Evolutionary conservation across 2,113 vertebrate genomes (phyloP).

Genomic region (Podarcis raffonei): DNA sequence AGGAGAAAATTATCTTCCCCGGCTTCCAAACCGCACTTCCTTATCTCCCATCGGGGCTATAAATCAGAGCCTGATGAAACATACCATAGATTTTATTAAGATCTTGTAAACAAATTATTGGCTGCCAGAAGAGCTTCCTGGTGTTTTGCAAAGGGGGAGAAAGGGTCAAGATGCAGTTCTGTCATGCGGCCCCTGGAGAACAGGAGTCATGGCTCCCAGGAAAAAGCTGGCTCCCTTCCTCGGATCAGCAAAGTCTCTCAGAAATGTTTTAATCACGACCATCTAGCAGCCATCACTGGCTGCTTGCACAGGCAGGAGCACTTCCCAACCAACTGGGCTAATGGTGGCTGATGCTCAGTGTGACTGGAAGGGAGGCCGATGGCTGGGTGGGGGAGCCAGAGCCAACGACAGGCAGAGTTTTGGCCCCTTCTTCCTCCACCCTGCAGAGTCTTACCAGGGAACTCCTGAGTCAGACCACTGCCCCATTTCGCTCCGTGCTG

Average conservation of each 20-base stretch:
- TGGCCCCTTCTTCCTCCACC: too few relatives aligned
- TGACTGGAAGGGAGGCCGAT: too few relatives aligned
- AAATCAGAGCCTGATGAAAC: slow-evolving; percentile 3
- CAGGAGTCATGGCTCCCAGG: not conserved
- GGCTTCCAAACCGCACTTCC: not conserved
- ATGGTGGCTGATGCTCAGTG: too few relatives aligned
- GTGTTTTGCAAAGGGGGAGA: not conserved
- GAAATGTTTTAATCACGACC: not conserved
- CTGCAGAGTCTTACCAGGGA: too few relatives aligned
- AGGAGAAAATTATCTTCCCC: not conserved
- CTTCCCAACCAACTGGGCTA: not conserved
- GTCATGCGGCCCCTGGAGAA: not conserved
- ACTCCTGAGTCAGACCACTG: too few relatives aligned
- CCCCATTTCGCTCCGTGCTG: too few relatives aligned
- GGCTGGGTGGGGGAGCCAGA: too few relatives aligned
- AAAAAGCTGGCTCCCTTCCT: not conserved
- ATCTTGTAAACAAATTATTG: slow-evolving; percentile 18
- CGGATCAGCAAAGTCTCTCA: not conserved
- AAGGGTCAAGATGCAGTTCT: not conserved
- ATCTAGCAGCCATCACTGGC: not conserved
- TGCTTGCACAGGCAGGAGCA: not conserved
- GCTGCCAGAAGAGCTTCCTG: not conserved
- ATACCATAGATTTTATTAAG: slow-evolving; percentile 16
- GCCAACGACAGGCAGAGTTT: too few relatives aligned
- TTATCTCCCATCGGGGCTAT: slow-evolving; percentile 12